Percentiles rank a stretch among this genome's conserved stretches.
phyloP scores from a whole-genome alignment of 1,140 invertebrate species.

The Caenorhabditis inopinata region DNA sequence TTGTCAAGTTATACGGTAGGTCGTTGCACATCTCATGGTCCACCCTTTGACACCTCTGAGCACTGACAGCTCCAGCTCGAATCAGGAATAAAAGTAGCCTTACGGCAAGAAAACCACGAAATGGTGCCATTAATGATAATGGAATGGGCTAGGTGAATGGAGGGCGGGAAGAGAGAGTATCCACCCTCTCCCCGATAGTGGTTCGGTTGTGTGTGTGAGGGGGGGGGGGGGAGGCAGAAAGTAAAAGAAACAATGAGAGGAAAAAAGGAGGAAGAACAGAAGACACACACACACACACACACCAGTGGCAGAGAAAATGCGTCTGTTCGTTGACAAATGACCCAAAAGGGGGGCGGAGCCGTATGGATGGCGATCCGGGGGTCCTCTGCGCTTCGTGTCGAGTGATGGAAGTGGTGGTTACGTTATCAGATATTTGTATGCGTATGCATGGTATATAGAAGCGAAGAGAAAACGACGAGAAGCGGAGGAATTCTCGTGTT shows the following conservation, averaged over 20 bases:
- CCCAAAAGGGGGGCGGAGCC: conserved; percentile 12
- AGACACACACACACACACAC: too few relatives aligned
- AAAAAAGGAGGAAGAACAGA: not conserved
- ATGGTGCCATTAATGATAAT: conserved; percentile 27
- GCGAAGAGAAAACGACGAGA: not conserved
- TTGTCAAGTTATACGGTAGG: conserved; percentile 10
- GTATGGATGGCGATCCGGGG: not conserved
- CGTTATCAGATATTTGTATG: conserved; percentile 14
- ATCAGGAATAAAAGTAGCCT: not conserved
- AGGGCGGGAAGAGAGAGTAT: too few relatives aligned
- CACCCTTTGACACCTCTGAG: not conserved
- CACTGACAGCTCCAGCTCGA: not conserved
- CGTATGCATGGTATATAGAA: not conserved
- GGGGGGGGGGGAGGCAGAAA: too few relatives aligned
- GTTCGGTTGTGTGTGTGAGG: too few relatives aligned
- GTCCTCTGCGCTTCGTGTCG: not conserved
- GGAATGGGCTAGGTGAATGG: not conserved
- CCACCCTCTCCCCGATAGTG: too few relatives aligned
- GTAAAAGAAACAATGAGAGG: not conserved
- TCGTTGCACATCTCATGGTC: conserved; percentile 11
- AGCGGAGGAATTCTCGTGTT: not conserved
- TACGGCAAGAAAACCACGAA: not conserved
- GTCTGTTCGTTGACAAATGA: conserved; percentile 9
- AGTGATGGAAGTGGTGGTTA: not conserved
- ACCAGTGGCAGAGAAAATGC: not conserved